Base-by-base conservation (phyloP, 2,888 invertebrate genomes). In the Zootermopsis nevadensis region DNA sequence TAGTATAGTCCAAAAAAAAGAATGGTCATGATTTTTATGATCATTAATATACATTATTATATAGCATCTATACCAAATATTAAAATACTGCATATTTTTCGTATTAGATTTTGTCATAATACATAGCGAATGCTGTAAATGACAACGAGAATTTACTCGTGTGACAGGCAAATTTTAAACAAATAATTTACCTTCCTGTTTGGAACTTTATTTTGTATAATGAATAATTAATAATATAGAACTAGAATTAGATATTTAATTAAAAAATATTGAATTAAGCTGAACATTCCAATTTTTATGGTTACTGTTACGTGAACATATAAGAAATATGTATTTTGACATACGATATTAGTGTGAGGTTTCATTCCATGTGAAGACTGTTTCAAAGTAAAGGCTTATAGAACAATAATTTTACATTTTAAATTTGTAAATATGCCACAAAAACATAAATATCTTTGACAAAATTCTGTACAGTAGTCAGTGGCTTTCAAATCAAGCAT, bases 21-120 rank as follows among this genome's bases (percentile, higher is more conserved):
- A 74, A 0, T 74, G 77, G 42, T 77, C 27, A 77, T 53, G 30
- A 74, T 74, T 38, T 67, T 74, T 38, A 74, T 74, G 74, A 74
- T n/a, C 74, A 74, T 6, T 38, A 33, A 72, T 33, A 72, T 72
- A 72, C 33, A 72, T 33, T 15, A 33, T 38, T 69, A 69, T 10
- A 33, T 15, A 69, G 1, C 22, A 31, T 69, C 69, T 10, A 31
- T 8, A 69, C 69, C 69, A 69, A 69, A 69, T 69, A 69, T 69
- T 69, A 60, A 42, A 15, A 42, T 12, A 12, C 7, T 27, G n/a
- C n/a, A 69, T 69, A 22, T 69, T 69, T 69, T 69, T n/a, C n/a
- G n/a, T 33, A 69, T 69, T 33, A 33, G 7, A 33, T 10, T 33
- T 69, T 69, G 27, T 66, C n/a, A 66, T 66, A 10, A 27, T 66